Percentiles rank a stretch among this genome's conserved stretches.
phyloP scores from a whole-genome alignment of 2,888 invertebrate species.

The Drosophila atripex region DNA sequence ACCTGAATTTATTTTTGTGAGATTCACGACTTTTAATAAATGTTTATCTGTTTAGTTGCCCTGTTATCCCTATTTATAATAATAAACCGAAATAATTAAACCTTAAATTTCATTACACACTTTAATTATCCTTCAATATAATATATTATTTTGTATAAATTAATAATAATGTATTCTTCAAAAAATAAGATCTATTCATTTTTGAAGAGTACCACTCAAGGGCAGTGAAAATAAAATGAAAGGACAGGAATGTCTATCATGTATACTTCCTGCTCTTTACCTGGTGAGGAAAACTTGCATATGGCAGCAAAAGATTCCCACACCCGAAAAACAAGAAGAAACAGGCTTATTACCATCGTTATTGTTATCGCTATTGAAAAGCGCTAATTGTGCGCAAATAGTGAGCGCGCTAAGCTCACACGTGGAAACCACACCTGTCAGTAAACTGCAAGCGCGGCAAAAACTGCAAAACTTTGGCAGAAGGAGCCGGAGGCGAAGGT shows the following conservation, averaged over 20 bases:
- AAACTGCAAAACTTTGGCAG: slow-evolving; percentile 34
- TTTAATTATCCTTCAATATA: no score
- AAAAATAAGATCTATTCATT: no score
- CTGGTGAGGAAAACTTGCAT: slow-evolving; percentile 32
- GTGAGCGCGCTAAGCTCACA: slow-evolving; percentile 47
- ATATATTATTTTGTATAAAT: no score
- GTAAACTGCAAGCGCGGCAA: slow-evolving; percentile 59
- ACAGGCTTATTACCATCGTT: slow-evolving; percentile 39
- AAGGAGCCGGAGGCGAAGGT: slow-evolving; percentile 26
- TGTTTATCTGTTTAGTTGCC: background rate
- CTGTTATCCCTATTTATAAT: background rate
- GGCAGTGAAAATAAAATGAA: background rate
- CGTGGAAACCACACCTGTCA: slow-evolving; percentile 36
- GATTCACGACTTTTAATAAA: background rate
- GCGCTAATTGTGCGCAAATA: slow-evolving; percentile 74
- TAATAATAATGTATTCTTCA: no score
- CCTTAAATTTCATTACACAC: no score
- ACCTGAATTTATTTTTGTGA: background rate
- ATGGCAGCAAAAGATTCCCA: slow-evolving; percentile 37
- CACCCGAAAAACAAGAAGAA: slow-evolving; percentile 43
- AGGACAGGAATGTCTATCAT: background rate
- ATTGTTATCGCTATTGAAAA: slow-evolving; percentile 55
- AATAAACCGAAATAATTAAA: no score
- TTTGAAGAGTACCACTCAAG: background rate
- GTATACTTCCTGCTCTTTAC: background rate